phyloP scores from a whole-genome alignment of 2,113 vertebrate genomes.

The Dasyprocta punctata region DNA sequence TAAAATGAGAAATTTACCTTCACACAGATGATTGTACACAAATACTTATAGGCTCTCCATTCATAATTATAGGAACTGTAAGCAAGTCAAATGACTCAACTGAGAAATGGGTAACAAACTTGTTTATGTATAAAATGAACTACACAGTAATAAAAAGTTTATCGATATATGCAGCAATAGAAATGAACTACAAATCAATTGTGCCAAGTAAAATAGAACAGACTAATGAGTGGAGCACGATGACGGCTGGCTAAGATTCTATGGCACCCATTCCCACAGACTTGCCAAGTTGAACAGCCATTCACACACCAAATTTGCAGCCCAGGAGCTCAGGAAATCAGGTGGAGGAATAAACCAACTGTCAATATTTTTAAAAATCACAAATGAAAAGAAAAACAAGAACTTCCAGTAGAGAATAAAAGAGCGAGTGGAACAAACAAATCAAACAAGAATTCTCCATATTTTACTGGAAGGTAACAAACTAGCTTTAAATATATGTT shows the following conservation, averaged over 20 bases:
- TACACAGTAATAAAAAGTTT: neutral
- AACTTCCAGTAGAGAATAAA: neutral
- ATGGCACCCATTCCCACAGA: neutral
- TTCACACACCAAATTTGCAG: neutral
- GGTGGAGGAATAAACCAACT: neutral
- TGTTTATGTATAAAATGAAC: neutral
- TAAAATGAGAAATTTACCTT: neutral
- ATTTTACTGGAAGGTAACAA: neutral
- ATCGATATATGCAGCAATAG: neutral
- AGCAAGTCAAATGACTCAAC: neutral
- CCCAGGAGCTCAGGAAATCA: neutral
- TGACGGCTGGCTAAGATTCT: no score
- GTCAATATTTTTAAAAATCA: neutral
- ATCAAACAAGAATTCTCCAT: neutral
- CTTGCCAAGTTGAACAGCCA: neutral
- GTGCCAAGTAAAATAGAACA: neutral
- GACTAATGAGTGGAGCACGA: neutral
- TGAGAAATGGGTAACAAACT: neutral
- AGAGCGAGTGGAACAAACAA: neutral
- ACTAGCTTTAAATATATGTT: neutral
- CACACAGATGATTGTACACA: neutral
- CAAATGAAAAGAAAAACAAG: neutral
- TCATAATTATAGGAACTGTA: neutral
- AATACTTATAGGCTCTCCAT: neutral
- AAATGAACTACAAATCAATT: neutral